Percentiles rank a stretch among this genome's conserved stretches.
These are phyloP conservation scores for Drosophila mojavensis DNA, from an alignment of 1,140 invertebrate genomes.

Conservation along the genomic window DNA sequence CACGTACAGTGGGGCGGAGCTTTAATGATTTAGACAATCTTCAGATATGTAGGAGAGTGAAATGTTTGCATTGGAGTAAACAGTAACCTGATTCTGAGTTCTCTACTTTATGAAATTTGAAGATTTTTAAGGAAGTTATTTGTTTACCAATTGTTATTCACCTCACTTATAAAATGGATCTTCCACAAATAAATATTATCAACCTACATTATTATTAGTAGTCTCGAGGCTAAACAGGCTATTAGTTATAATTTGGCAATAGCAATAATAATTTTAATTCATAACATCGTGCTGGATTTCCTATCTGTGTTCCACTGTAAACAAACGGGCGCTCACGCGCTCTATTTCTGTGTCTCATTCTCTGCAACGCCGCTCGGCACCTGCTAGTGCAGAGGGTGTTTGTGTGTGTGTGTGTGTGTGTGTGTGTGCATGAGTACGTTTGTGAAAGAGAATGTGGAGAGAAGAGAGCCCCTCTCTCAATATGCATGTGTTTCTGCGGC, in stretches of 20 bases:
- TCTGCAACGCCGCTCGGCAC: slow-evolving; percentile 18
- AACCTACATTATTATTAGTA: background rate
- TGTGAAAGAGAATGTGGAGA: background rate
- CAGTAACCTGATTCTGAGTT: background rate
- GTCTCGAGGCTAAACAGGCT: no score
- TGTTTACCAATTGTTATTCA: no score
- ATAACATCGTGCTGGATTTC: background rate
- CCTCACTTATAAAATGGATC: no score
- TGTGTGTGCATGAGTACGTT: slow-evolving; percentile 8
- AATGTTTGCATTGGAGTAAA: background rate
- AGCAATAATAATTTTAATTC: background rate
- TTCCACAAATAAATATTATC: background rate
- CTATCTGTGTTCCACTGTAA: slow-evolving; percentile 17
- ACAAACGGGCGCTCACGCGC: slow-evolving; percentile 13
- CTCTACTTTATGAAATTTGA: no score
- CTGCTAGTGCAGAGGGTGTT: slow-evolving; percentile 8
- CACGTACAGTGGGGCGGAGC: slow-evolving; percentile 15
- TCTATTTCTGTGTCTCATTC: slow-evolving; percentile 29
- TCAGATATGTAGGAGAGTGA: background rate
- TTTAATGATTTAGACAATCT: no score
- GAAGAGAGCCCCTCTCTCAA: slow-evolving; percentile 1
- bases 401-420: slow-evolving; percentile 2
- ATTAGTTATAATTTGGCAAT: background rate
- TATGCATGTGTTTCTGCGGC: slow-evolving; percentile 18
- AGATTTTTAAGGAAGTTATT: no score